Conservation (phyloP, 2,888 invertebrate species). For the Hymenopus coronatus region DNA sequence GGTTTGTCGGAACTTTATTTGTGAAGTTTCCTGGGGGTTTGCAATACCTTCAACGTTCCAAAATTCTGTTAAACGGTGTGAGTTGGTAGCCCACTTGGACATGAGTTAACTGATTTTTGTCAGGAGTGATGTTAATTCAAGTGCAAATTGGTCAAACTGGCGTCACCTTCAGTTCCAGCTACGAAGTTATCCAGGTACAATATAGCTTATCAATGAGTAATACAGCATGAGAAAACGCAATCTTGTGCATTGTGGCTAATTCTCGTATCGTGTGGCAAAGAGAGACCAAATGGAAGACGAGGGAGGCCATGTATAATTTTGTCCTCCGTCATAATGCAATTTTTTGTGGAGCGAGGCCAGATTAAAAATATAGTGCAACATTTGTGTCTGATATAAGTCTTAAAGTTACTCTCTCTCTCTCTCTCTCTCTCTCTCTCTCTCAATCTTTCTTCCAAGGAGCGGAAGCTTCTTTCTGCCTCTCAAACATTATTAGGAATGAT, state of each 20-base stretch:
- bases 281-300: background rate
- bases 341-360: background rate
- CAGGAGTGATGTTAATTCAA: no score
- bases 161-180: background rate
- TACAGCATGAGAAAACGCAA: background rate
- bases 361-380: no score
- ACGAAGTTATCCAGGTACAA: slow-evolving; percentile 9
- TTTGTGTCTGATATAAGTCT: no score
- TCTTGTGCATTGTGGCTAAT: background rate
- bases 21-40: no score
- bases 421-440: no score
- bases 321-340: background rate
- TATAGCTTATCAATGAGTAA: background rate
- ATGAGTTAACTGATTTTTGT: no score
- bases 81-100: no score
- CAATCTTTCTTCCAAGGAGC: background rate
- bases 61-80: no score
- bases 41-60: no score
- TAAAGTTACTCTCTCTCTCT: no score
- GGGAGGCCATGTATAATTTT: background rate
- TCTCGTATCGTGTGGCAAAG: background rate
- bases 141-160: background rate
- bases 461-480: background rate
- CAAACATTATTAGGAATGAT: no score
- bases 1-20: no score